These are phyloP conservation scores for Galerucella nymphaeae DNA, from an alignment of 2,888 invertebrate genomes.

Conservation along the genomic window DNA sequence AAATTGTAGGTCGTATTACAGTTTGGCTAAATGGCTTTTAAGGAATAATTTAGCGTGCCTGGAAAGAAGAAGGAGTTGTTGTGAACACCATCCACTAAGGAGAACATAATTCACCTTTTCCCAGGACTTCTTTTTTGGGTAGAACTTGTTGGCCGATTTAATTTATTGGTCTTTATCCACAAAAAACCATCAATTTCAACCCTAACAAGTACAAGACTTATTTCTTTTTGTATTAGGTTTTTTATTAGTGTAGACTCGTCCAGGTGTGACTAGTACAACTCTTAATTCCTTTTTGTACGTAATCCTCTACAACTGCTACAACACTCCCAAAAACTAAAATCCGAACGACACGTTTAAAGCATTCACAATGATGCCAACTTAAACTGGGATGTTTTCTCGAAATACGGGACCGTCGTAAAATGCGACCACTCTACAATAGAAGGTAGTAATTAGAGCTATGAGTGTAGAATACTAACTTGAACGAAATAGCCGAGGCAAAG, in stretches of 20 bases:
- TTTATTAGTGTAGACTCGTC: neutral
- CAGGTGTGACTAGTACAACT: neutral
- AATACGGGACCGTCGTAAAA: slow-evolving; percentile 30
- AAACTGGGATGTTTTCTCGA: slow-evolving; percentile 19
- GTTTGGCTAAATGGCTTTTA: too few relatives aligned
- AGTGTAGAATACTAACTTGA: slow-evolving; percentile 40
- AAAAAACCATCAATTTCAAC: too few relatives aligned
- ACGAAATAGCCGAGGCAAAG: slow-evolving; percentile 42
- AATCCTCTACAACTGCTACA: neutral
- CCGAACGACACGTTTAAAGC: slow-evolving; percentile 13
- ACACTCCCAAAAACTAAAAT: slow-evolving; percentile 22
- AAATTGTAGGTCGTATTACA: too few relatives aligned
- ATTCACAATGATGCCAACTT: slow-evolving; percentile 33
- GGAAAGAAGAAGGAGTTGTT: too few relatives aligned
- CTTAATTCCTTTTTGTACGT: neutral
- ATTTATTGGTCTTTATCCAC: too few relatives aligned
- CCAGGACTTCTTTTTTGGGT: too few relatives aligned
- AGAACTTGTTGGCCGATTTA: too few relatives aligned
- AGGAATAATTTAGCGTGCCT: too few relatives aligned
- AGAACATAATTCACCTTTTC: too few relatives aligned
- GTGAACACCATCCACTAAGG: too few relatives aligned
- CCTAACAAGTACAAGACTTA: too few relatives aligned
- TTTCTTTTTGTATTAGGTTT: too few relatives aligned
- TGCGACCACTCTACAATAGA: slow-evolving; percentile 36
- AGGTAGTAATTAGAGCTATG: slow-evolving; percentile 44